Conservation (phyloP, 2,888 invertebrate species). For the Magallana nippona region DNA sequence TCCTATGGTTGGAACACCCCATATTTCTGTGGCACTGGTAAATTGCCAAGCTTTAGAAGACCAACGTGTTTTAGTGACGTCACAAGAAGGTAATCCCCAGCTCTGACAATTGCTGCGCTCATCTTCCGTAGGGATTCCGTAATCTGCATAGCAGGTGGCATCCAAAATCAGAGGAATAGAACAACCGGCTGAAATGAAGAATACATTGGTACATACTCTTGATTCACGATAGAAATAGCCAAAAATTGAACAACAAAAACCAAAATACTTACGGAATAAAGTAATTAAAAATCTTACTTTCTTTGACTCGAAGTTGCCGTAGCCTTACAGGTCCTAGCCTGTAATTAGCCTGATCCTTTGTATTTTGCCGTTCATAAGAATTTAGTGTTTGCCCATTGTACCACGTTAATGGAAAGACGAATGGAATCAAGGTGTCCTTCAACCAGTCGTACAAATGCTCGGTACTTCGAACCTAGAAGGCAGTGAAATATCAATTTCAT, state of each 20-base stretch:
- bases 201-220: too few species aligned
- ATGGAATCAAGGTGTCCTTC: conserved; percentile 40
- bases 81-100: conserved; percentile 44
- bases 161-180: not conserved
- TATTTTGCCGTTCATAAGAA: conserved; percentile 25
- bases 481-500: too few species aligned
- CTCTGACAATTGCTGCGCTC: conserved; percentile 47
- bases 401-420: conserved; percentile 30
- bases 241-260: too few species aligned
- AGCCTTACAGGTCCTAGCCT: conserved; percentile 44
- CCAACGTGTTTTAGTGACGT: conserved; percentile 25
- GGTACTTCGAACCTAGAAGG: too few species aligned
- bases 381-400: conserved; percentile 28
- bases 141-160: conserved; percentile 47
- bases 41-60: conserved; percentile 56
- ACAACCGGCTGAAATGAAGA: conserved; percentile 42
- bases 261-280: not conserved
- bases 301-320: conserved; percentile 41
- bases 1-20: conserved; percentile 55
- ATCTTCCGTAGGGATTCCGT: conserved; percentile 49
- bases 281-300: conserved; percentile 12
- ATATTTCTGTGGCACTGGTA: conserved; percentile 50
- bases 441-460: conserved; percentile 29
- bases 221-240: too few species aligned
- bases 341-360: conserved; percentile 34